Conservation (phyloP, 2,113 vertebrate species). For the Brachirus orientalis region DNA sequence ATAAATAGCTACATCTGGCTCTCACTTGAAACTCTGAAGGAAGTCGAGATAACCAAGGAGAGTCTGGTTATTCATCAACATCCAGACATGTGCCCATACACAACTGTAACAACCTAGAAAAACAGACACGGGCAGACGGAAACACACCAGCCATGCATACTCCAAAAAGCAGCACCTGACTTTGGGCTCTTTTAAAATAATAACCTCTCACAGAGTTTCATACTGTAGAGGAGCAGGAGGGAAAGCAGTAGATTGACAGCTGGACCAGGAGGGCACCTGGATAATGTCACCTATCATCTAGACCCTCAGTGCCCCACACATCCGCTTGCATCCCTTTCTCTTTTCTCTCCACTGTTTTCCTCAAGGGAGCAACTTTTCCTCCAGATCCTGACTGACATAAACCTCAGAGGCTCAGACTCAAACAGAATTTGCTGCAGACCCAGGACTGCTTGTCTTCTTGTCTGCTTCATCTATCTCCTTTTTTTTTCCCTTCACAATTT, state of each 20-base stretch:
- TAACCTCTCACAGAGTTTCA: constrained; percentile 14
- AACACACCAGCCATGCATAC: constrained; percentile 44
- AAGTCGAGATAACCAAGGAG: constrained; percentile 78
- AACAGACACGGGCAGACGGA: constrained; percentile 56
- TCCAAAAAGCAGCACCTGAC: constrained; percentile 62
- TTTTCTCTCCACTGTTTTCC: constrained; percentile 59
- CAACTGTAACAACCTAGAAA: constrained; percentile 56
- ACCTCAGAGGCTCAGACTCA: constrained; percentile 68
- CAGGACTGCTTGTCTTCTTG: constrained; percentile 63
- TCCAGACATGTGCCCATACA: constrained; percentile 70
- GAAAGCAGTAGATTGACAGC: constrained; percentile 62
- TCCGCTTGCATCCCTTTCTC: constrained; percentile 64
- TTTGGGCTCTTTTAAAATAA: constrained; percentile 38
- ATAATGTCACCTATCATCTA: constrained; percentile 80
- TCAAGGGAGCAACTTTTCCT: constrained; percentile 75
- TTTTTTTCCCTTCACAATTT: constrained; percentile 41
- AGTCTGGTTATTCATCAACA: constrained; percentile 77
- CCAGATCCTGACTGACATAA: constrained; percentile 74
- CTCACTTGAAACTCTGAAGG: constrained; percentile 72
- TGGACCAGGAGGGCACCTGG: constrained; percentile 75
- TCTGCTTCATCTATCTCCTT: constrained; percentile 76
- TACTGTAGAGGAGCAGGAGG: constrained; percentile 36
- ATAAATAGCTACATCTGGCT: constrained; percentile 78
- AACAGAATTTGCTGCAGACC: constrained; percentile 72
- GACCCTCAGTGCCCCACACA: constrained; percentile 64